Evolutionary conservation across 2,888 invertebrate species (phyloP).

Genomic region (Entomobrya proxima): DNA sequence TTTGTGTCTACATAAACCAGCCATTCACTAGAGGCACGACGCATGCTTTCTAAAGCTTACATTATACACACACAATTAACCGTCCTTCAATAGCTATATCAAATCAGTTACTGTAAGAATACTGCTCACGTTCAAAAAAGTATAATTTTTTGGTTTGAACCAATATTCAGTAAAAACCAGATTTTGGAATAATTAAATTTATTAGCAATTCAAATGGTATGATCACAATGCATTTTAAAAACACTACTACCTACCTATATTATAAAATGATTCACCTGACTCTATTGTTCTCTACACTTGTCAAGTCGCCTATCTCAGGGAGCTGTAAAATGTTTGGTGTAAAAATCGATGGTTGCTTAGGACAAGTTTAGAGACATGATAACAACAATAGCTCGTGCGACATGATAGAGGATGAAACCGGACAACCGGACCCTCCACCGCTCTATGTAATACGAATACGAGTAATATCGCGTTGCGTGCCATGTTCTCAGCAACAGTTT

Average conservation of each 20-base stretch:
- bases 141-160: no score
- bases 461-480: neutral
- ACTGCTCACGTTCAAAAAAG: no score
- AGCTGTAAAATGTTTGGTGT: neutral
- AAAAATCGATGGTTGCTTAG: slow-evolving; percentile 37
- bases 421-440: neutral
- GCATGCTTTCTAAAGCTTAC: slow-evolving; percentile 55
- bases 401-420: neutral
- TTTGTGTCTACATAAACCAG: slow-evolving; percentile 75
- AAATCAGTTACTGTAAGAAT: no score
- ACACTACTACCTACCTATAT: no score
- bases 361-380: neutral
- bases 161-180: no score
- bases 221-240: no score
- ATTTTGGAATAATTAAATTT: no score
- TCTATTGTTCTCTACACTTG: no score
- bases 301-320: neutral
- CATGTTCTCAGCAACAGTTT: neutral
- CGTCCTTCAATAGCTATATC: no score
- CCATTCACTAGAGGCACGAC: slow-evolving; percentile 69
- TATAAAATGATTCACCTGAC: no score
- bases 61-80: neutral
- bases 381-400: slow-evolving; percentile 6
- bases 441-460: neutral
- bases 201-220: no score